Percentiles rank a stretch among this genome's conserved stretches.
Evolutionary conservation across 2,113 vertebrate species (phyloP).

Genomic region (Bothrops jararaca): DNA sequence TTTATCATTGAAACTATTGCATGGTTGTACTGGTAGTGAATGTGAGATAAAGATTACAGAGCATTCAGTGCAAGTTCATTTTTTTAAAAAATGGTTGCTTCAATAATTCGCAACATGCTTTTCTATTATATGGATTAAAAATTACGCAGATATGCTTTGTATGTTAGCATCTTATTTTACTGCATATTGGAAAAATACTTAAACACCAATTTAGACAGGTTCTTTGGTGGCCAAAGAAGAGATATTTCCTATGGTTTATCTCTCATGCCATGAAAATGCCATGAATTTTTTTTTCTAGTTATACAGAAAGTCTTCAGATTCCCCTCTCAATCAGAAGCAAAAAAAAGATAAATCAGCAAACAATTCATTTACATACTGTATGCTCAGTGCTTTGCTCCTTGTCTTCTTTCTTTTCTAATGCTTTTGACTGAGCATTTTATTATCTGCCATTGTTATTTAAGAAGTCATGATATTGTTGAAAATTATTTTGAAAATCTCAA

Average conservation of each 20-base stretch:
- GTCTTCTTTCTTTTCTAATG: neutral
- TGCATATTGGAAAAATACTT: neutral
- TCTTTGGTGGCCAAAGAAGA: neutral
- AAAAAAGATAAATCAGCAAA: neutral
- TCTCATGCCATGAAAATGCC: neutral
- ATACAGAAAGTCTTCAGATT: neutral
- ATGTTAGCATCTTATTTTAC: neutral
- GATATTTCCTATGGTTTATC: neutral
- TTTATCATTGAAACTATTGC: neutral
- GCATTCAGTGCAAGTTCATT: neutral
- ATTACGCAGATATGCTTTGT: neutral
- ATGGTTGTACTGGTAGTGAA: neutral
- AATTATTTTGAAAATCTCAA: neutral
- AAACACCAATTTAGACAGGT: neutral
- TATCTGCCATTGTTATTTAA: neutral
- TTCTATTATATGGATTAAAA: neutral
- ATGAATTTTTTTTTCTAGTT: neutral
- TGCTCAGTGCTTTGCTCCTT: neutral
- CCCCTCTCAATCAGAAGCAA: neutral
- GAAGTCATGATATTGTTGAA: neutral
- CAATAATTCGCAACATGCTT: no score
- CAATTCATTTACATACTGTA: neutral
- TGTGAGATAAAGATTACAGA: neutral
- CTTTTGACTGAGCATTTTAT: neutral
- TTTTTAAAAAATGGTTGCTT: neutral